These are phyloP conservation scores for Priocnemis perturbator DNA, from an alignment of 2,888 invertebrate genomes.

Conservation along the genomic window DNA sequence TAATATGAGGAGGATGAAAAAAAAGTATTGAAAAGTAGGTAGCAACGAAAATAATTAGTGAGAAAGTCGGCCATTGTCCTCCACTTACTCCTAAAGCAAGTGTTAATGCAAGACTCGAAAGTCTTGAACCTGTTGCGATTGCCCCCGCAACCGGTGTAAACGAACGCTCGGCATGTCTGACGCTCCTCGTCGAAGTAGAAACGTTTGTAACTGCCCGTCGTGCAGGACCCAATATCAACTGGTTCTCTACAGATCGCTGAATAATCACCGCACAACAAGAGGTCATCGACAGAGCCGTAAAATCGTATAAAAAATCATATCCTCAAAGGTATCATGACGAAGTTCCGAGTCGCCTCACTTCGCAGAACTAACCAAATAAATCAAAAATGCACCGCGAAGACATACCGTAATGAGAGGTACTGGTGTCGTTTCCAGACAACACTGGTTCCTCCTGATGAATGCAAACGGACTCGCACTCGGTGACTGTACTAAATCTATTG, in stretches of 20 bases:
- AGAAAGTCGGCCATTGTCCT: neutral
- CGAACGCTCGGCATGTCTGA: conserved; percentile 86
- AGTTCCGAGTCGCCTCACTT: too few species aligned
- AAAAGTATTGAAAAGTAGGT: neutral
- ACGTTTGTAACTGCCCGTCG: conserved; percentile 77
- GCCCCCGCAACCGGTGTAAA: conserved; percentile 91
- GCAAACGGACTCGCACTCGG: conserved; percentile 86
- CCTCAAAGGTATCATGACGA: conserved; percentile 14
- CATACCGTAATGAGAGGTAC: conserved; percentile 69
- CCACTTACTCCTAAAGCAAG: conserved; percentile 76
- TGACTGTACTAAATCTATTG: conserved; percentile 86
- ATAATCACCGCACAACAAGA: conserved; percentile 46
- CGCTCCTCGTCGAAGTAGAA: conserved; percentile 85
- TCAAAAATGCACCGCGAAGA: neutral
- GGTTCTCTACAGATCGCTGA: conserved; percentile 82
- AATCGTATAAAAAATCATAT: too few species aligned
- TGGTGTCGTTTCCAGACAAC: conserved; percentile 72
- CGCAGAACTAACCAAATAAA: conserved; percentile 1
- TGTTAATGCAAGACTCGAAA: conserved; percentile 82
- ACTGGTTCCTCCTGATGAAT: conserved; percentile 79
- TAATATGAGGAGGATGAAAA: neutral
- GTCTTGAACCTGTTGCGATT: conserved; percentile 90
- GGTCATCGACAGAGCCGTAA: neutral
- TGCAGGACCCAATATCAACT: conserved; percentile 81
- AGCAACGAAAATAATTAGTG: neutral